Conservation (phyloP, 2,797 vertebrate genomes). For the Enteromius trimaculatus region DNA sequence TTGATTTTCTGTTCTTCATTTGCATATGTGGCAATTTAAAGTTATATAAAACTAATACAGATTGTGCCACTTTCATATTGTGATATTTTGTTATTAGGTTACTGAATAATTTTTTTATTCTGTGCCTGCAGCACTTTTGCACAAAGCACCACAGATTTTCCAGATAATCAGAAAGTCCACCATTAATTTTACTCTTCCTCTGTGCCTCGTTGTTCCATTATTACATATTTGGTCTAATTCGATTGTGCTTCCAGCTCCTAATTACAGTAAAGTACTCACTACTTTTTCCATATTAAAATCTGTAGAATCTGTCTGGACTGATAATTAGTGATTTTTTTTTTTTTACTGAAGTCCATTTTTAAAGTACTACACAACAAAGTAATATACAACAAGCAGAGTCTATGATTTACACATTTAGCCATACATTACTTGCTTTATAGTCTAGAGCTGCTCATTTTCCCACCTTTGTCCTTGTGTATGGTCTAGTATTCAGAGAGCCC, state of each 20-base stretch:
- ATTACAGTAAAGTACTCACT: conserved; percentile 5
- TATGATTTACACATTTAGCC: neutral
- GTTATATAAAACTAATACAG: neutral
- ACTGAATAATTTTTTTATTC: neutral
- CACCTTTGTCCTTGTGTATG: conserved; percentile 6
- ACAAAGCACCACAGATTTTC: neutral
- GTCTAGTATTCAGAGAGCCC: neutral
- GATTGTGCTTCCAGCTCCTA: neutral
- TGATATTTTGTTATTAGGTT: neutral
- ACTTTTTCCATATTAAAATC: neutral
- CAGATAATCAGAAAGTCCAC: conserved; percentile 1
- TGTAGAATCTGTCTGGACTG: neutral
- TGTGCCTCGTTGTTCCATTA: neutral
- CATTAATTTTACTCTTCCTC: neutral
- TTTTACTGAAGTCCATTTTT: neutral
- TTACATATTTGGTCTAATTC: conserved; percentile 38
- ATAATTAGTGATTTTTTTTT: neutral
- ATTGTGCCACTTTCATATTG: neutral
- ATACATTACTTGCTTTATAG: conserved; percentile 1
- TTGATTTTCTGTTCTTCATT: neutral
- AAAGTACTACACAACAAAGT: neutral
- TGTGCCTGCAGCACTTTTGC: neutral
- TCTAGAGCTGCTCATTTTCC: neutral
- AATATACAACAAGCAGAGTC: conserved; percentile 6
- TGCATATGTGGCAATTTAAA: neutral